Percentiles rank a stretch among this genome's conserved stretches.
These are phyloP conservation scores for Chymomyza fuscimana DNA, from an alignment of 2,888 invertebrate species.

Conservation along the genomic window DNA sequence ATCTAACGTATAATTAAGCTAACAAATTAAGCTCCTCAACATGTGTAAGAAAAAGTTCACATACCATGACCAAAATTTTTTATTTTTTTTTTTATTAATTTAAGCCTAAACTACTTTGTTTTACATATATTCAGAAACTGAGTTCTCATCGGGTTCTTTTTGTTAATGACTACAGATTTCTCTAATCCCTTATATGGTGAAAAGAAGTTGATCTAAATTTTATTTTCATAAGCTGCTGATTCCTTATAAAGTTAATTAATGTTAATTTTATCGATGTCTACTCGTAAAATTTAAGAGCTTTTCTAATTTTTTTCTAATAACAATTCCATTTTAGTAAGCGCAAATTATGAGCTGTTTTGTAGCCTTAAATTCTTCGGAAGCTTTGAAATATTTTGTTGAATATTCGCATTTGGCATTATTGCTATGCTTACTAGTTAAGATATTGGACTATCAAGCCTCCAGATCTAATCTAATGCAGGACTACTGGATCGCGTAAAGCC, in stretches of 20 bases:
- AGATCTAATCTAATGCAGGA: too few relatives aligned
- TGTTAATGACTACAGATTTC: neutral
- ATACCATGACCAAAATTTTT: neutral
- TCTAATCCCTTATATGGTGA: neutral
- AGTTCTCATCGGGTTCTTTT: neutral
- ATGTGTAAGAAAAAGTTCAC: neutral
- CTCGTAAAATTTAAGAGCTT: neutral
- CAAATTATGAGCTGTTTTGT: too few relatives aligned
- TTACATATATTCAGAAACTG: neutral
- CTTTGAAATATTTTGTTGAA: too few relatives aligned
- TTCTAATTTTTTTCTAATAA: too few relatives aligned
- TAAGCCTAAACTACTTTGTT: neutral
- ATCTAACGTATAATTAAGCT: neutral
- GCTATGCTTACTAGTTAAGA: too few relatives aligned
- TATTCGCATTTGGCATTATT: too few relatives aligned
- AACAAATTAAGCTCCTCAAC: neutral
- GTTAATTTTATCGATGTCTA: neutral
- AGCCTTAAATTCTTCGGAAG: too few relatives aligned
- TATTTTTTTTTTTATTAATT: neutral
- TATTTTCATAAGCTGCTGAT: neutral
- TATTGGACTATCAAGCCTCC: too few relatives aligned
- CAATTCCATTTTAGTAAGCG: too few relatives aligned
- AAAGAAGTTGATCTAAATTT: neutral
- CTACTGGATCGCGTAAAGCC: too few relatives aligned
- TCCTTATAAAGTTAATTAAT: neutral